Evolutionary conservation across 92 coral and sea anemone genomes (phyloP).

Genomic region (Porites rus): DNA sequence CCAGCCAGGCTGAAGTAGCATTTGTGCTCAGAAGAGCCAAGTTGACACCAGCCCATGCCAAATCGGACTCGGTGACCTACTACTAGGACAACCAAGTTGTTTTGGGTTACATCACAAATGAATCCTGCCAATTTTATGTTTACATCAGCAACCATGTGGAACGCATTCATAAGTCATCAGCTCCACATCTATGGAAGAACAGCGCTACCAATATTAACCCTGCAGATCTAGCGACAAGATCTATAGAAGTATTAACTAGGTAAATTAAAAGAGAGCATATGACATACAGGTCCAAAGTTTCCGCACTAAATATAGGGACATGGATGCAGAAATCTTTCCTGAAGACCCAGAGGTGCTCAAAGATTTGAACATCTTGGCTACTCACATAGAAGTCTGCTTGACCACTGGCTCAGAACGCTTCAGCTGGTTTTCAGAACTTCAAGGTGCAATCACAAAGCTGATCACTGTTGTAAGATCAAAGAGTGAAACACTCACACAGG

Average conservation of each 20-base stretch:
- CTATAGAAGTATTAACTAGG: constrained; percentile 28
- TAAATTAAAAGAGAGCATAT: not conserved
- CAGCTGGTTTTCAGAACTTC: too few species aligned
- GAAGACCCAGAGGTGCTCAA: too few species aligned
- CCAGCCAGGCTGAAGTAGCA: constrained; percentile 41
- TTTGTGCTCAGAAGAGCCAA: constrained; percentile 8
- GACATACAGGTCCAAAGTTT: constrained; percentile 56
- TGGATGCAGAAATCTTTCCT: too few species aligned
- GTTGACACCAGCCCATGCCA: constrained; percentile 49
- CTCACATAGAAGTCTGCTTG: too few species aligned
- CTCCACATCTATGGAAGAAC: constrained; percentile 47
- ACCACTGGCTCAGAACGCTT: too few species aligned
- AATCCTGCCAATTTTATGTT: constrained; percentile 53
- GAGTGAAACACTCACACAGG: not conserved
- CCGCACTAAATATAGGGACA: not conserved
- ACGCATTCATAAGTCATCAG: constrained; percentile 46
- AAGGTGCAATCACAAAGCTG: too few species aligned
- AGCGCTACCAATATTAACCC: constrained; percentile 15
- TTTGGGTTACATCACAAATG: constrained; percentile 57
- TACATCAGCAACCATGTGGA: constrained; percentile 61
- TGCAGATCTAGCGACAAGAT: constrained; percentile 64
- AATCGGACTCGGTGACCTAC: constrained; percentile 38
- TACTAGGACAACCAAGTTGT: constrained; percentile 68
- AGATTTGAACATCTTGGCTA: too few species aligned
- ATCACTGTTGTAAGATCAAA: not conserved